Percentiles rank a stretch among this genome's conserved stretches.
These are phyloP conservation scores for Tauraco erythrolophus DNA, from an alignment of 2,113 vertebrate species.

Conservation along the genomic window DNA sequence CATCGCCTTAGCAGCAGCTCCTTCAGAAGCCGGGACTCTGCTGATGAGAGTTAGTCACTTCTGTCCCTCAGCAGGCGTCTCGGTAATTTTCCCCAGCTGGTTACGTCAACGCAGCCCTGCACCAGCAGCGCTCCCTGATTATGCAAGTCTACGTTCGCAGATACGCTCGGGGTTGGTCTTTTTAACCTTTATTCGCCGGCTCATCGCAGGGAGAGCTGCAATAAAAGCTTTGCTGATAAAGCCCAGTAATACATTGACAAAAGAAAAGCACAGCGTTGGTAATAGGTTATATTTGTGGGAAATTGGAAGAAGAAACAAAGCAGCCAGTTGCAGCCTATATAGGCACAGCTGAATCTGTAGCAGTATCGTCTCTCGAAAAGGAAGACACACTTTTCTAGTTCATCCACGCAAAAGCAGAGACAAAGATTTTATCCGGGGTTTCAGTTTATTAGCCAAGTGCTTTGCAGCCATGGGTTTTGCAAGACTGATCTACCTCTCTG, in stretches of 20 bases:
- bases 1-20: constrained; percentile 34
- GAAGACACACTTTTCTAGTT: background rate
- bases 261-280: background rate
- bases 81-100: constrained; percentile 36
- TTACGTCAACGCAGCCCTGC: constrained; percentile 57
- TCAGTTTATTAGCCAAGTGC: background rate
- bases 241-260: background rate
- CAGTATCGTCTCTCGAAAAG: background rate
- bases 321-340: background rate
- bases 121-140: constrained; percentile 36
- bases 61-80: constrained; percentile 52
- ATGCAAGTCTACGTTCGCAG: constrained; percentile 27
- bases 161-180: background rate
- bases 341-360: background rate
- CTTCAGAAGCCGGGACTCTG: constrained; percentile 1
- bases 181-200: background rate
- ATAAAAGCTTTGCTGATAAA: constrained; percentile 25
- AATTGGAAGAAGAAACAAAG: background rate
- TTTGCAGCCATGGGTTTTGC: background rate
- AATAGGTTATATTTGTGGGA: background rate
- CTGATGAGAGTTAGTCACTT: constrained; percentile 54
- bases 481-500: background rate
- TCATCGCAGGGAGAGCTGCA: background rate
- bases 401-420: background rate
- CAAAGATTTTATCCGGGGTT: background rate